Evolutionary conservation across 2,113 vertebrate genomes (phyloP).

Genomic region (Alethe castanea): DNA sequence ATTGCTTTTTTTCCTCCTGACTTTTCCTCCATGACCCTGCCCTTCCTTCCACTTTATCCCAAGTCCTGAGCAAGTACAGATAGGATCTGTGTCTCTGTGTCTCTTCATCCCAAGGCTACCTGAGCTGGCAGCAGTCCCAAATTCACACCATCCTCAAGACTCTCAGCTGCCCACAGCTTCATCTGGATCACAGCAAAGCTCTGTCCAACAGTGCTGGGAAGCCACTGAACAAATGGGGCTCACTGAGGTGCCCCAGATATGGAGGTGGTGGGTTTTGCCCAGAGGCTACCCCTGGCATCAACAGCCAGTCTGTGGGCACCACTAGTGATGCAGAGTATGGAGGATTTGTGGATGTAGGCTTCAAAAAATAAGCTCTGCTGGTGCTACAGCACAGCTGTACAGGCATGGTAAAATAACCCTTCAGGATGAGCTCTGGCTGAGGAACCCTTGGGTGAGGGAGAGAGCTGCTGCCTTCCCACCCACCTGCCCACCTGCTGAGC

Average conservation of each 20-base stretch:
- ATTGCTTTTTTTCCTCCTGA: not conserved
- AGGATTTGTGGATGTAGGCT: not conserved
- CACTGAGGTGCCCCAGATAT: not conserved
- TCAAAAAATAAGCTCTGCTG: not conserved
- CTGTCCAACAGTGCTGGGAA: not conserved
- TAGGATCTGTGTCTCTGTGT: not conserved
- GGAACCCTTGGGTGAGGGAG: not conserved
- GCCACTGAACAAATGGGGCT: not conserved
- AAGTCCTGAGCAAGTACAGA: not conserved
- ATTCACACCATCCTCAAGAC: not conserved
- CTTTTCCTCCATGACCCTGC: not conserved
- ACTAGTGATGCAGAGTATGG: not conserved
- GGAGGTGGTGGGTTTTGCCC: not conserved
- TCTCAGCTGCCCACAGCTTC: not conserved
- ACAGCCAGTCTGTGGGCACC: not conserved
- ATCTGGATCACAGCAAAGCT: not conserved
- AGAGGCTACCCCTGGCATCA: not conserved
- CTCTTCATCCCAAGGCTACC: not conserved
- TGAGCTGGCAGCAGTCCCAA: not conserved
- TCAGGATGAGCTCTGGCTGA: rapidly evolving
- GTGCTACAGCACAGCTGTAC: rapidly evolving
- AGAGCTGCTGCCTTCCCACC: rapidly evolving
- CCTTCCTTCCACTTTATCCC: not conserved
- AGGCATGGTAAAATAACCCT: not conserved
- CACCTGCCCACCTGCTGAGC: rapidly evolving